Evolutionary conservation across 92 coral and sea anemone genomes (phyloP), one percentile per base, ranked within the genome.

Genomic region (Galaxea fascicularis): DNA sequence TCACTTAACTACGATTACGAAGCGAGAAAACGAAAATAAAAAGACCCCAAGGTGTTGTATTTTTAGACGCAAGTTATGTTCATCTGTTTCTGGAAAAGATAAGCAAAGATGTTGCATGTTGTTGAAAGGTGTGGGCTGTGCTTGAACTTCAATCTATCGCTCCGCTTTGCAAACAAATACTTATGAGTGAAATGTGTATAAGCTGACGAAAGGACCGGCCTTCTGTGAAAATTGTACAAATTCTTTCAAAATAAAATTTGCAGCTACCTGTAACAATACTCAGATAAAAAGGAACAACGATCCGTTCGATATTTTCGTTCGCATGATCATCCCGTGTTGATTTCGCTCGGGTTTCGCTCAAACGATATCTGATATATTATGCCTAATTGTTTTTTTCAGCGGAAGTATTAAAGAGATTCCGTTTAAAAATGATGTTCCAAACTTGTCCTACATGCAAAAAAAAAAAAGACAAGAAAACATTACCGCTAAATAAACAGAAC

Each of bases 401-500:
- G 52, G 74, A 69, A 39, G 10, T 27, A n/a, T 8, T 69, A 1
- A 44, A 69, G 74, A n/a, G 47, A 0, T 20, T n/a, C 26, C 74
- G 52, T 6, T 31, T 15, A 25, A 4, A 41, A 29, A 18, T 29
- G 71, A 4, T 66, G 8, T 66, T 66, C 46, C 22, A 30, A 4
- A 9, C 10, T 10, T 15, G 54, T 10, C 24, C 3, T 56, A 27
- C 31, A 2, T 35, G 6, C 2, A 35, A 35, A 35, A 6, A 35
- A 35, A 35, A 35, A 2, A 35, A n/a, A n/a, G 76, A 24, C 17
- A 22, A 47, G 22, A 76, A 39, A 28, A 24, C 26, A 77, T 9
- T 45, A 46, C 60, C 59, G 17, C 72, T 63, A 47, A 16, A 46
- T 17, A 78, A 77, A 77, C 54, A 77, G 25, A 17, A 24, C 41